phyloP scores from a whole-genome alignment of 2,888 invertebrate species.

The Pomacea canaliculata region DNA sequence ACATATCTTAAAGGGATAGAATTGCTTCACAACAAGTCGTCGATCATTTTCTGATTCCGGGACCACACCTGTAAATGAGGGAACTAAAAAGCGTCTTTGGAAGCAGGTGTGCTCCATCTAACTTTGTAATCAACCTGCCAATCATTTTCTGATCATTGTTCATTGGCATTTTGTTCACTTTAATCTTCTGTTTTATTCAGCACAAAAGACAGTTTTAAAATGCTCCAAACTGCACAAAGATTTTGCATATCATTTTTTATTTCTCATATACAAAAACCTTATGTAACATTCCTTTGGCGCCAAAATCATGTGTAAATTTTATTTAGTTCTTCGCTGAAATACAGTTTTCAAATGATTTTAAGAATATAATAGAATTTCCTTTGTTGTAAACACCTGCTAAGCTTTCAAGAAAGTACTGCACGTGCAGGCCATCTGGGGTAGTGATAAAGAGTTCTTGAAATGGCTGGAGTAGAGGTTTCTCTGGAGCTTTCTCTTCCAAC shows the following conservation, averaged over 20 bases:
- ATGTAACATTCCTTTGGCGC: too few species aligned
- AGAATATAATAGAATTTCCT: too few species aligned
- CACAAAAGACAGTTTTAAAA: too few species aligned
- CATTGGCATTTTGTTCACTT: neutral
- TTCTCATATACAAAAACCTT: too few species aligned
- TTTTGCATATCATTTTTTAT: too few species aligned
- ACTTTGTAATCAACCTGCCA: neutral
- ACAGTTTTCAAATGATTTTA: too few species aligned
- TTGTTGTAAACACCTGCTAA: slow-evolving; percentile 49
- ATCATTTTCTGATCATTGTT: neutral
- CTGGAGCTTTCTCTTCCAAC: slow-evolving; percentile 22
- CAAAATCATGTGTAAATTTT: too few species aligned
- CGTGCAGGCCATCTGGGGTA: slow-evolving; percentile 65
- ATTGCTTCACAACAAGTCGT: slow-evolving; percentile 61
- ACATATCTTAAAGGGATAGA: slow-evolving; percentile 64
- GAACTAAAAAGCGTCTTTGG: neutral
- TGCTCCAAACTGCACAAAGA: too few species aligned
- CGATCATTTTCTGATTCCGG: slow-evolving; percentile 54
- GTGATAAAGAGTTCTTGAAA: slow-evolving; percentile 66
- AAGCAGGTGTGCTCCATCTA: neutral
- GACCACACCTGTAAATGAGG: slow-evolving; percentile 47
- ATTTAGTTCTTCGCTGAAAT: too few species aligned
- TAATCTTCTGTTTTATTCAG: neutral
- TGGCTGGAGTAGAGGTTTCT: slow-evolving; percentile 44
- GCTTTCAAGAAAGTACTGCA: slow-evolving; percentile 63